phyloP scores from a whole-genome alignment of 2,113 vertebrate species.

The Prunella fulvescens region DNA sequence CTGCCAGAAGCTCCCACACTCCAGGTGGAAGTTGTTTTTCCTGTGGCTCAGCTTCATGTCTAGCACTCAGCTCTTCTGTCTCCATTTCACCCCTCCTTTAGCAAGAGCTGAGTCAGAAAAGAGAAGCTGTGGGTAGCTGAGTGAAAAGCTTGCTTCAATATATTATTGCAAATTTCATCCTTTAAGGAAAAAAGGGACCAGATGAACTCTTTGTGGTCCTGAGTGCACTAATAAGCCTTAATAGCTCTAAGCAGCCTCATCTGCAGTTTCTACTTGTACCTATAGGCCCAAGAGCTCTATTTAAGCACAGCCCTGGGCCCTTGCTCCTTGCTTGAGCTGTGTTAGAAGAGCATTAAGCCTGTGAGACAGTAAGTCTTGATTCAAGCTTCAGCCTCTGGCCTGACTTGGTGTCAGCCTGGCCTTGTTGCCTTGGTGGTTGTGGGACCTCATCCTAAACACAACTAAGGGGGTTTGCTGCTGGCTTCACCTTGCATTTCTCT shows the following conservation, averaged over 20 bases:
- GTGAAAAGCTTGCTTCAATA: neutral
- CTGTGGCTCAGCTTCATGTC: neutral
- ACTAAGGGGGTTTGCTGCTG: neutral
- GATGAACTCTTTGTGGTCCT: neutral
- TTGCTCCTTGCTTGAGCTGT: accelerated
- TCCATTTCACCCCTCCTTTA: neutral
- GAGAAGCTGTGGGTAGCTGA: neutral
- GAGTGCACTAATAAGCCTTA: neutral
- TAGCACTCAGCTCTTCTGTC: neutral
- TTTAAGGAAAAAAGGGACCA: neutral
- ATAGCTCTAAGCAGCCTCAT: neutral
- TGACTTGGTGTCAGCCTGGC: neutral
- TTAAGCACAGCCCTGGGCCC: neutral
- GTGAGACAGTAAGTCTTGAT: neutral
- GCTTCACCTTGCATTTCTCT: neutral
- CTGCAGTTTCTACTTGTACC: neutral
- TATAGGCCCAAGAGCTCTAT: neutral
- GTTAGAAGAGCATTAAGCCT: neutral
- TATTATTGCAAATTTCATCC: neutral
- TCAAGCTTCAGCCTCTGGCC: no score
- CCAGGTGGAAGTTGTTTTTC: neutral
- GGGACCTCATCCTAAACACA: neutral
- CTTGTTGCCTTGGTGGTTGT: neutral
- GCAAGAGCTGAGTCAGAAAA: neutral
- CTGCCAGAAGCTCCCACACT: neutral